Conservation (phyloP, 2,888 invertebrate species). For the Rhagium mordax region DNA sequence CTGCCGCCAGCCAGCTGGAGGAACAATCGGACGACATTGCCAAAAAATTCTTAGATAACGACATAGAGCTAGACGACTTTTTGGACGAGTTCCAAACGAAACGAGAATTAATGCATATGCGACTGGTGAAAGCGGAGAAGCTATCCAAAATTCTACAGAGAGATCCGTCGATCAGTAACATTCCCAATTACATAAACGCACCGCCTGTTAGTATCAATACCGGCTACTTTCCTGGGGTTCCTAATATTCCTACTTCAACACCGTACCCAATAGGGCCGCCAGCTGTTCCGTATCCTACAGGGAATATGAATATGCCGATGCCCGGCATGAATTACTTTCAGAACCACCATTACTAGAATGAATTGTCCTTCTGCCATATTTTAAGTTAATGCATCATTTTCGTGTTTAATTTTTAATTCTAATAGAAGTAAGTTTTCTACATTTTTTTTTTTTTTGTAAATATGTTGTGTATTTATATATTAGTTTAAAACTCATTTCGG, state of each 20-base stretch:
- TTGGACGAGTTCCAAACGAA: constrained; percentile 86
- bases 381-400: background rate
- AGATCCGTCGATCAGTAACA: constrained; percentile 61
- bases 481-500: too few relatives aligned
- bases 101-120: constrained; percentile 84
- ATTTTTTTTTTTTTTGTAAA: background rate
- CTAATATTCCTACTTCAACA: constrained; percentile 51
- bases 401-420: background rate
- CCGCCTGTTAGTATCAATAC: constrained; percentile 66
- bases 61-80: constrained; percentile 85
- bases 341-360: constrained; percentile 63
- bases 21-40: constrained; percentile 91
- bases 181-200: constrained; percentile 66
- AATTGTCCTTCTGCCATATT: background rate
- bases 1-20: constrained; percentile 93
- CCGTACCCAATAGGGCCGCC: constrained; percentile 58
- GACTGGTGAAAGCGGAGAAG: constrained; percentile 95
- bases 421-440: background rate
- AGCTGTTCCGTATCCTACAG: constrained; percentile 78
- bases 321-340: constrained; percentile 69
- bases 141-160: constrained; percentile 81
- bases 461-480: background rate
- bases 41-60: constrained; percentile 84
- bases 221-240: constrained; percentile 71
- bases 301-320: constrained; percentile 86